Evolutionary conservation across 1,140 invertebrate genomes (phyloP).

Genomic region (Arion vulgaris): DNA sequence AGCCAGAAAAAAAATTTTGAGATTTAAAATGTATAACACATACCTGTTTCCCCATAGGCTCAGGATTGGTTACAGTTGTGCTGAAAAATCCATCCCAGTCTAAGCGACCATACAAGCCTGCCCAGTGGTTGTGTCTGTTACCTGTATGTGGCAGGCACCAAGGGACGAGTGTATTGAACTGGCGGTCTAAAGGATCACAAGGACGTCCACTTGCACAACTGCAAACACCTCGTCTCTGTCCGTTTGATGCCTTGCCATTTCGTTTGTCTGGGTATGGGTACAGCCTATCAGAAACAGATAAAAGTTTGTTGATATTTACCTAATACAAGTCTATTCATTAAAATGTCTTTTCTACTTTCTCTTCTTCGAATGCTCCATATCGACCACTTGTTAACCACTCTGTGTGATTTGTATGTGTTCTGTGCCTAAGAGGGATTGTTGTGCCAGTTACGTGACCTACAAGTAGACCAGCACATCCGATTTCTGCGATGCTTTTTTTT

Average conservation of each 20-base stretch:
- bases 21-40: background rate
- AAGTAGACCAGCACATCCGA: too few species aligned
- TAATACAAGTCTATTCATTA: too few species aligned
- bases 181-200: conserved; percentile 83
- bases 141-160: conserved; percentile 93
- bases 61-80: conserved; percentile 87
- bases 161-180: conserved; percentile 89
- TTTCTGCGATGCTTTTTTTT: too few species aligned
- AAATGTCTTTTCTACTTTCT: too few species aligned
- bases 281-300: conserved; percentile 63
- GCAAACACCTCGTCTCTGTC: conserved; percentile 84
- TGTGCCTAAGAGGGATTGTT: too few species aligned
- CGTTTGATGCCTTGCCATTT: conserved; percentile 77
- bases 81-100: conserved; percentile 89
- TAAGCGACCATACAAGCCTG: conserved; percentile 82
- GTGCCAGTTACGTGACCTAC: too few species aligned
- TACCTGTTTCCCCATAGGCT: conserved; percentile 92
- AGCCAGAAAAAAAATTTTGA: too few species aligned
- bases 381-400: too few species aligned
- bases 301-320: background rate
- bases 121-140: conserved; percentile 90
- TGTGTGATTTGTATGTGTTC: too few species aligned
- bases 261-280: conserved; percentile 83
- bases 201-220: conserved; percentile 78
- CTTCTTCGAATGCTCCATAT: too few species aligned